A percentile compares a stretch with the other conserved stretches of the same genome.
Conservation (phyloP, 2,797 vertebrate species). For the Hyperoplus immaculatus region DNA sequence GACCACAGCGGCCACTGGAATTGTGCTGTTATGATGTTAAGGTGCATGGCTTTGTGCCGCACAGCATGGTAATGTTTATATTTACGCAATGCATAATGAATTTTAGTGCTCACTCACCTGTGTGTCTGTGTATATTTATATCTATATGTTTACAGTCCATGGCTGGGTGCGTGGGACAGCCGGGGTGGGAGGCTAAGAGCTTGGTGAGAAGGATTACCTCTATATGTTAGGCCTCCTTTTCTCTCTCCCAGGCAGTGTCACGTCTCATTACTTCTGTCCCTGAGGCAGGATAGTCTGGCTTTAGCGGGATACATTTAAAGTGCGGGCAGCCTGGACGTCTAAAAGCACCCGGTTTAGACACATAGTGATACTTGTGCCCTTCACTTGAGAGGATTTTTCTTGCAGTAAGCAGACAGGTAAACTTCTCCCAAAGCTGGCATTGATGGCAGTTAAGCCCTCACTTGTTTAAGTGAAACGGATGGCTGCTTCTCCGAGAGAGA, state of each 20-base stretch:
- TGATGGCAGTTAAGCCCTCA: conserved; percentile 69
- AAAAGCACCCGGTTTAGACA: conserved; percentile 69
- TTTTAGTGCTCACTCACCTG: conserved; percentile 25
- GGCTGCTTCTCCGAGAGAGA: conserved; percentile 33
- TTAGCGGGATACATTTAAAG: conserved; percentile 82
- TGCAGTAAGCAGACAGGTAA: conserved; percentile 72
- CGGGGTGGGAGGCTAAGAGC: conserved; percentile 67
- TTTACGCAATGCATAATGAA: background rate
- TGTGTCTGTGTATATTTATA: conserved; percentile 18
- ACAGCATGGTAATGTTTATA: background rate
- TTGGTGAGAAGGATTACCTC: conserved; percentile 81
- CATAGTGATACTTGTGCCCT: conserved; percentile 69
- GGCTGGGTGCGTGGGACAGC: conserved; percentile 63
- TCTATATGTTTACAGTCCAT: background rate
- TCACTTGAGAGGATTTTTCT: conserved; percentile 59
- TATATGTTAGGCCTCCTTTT: conserved; percentile 78
- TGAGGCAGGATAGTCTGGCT: conserved; percentile 60
- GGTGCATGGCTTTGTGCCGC: background rate
- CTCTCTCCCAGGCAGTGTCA: conserved; percentile 73
- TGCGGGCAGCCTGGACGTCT: conserved; percentile 54
- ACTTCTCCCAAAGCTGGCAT: conserved; percentile 74
- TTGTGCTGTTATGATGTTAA: conserved; percentile 11
- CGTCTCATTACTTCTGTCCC: conserved; percentile 82
- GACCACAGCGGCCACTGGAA: conserved; percentile 10
- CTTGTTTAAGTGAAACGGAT: conserved; percentile 79